phyloP scores from a whole-genome alignment of 2,797 vertebrate species.

The Calcarius lapponicus region DNA sequence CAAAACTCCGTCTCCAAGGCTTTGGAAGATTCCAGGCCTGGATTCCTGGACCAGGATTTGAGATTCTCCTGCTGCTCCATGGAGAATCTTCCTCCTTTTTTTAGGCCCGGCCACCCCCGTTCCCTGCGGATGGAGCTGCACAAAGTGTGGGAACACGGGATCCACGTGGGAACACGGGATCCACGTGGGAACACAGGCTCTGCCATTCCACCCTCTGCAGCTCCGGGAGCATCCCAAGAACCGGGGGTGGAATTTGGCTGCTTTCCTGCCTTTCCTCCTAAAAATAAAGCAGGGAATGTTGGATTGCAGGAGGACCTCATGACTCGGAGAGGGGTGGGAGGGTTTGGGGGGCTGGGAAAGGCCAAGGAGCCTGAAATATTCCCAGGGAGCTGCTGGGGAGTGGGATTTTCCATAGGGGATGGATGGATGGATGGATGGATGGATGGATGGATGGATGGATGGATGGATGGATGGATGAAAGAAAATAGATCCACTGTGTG shows the following conservation, averaged over 20 bases:
- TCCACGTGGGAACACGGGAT: background rate
- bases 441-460: background rate
- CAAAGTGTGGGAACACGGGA: background rate
- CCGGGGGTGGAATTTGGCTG: background rate
- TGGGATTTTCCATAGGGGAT: background rate
- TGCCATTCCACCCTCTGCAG: background rate
- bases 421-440: background rate
- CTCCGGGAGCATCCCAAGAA: background rate
- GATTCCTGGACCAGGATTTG: background rate
- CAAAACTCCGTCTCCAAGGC: background rate
- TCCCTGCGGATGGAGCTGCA: background rate
- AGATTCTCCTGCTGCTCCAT: accelerated
- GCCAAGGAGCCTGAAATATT: background rate
- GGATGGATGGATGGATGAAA: background rate
- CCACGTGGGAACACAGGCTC: background rate
- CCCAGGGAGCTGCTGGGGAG: background rate
- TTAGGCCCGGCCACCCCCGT: background rate
- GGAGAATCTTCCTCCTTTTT: background rate
- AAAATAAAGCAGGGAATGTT: background rate
- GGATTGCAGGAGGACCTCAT: background rate
- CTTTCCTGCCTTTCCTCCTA: background rate
- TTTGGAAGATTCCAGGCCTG: background rate
- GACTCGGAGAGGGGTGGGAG: background rate
- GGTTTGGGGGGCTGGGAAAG: background rate
- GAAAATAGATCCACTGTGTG: background rate